Conservation (phyloP, 2,113 vertebrate genomes). For the Pelvicachromis taeniatus region DNA sequence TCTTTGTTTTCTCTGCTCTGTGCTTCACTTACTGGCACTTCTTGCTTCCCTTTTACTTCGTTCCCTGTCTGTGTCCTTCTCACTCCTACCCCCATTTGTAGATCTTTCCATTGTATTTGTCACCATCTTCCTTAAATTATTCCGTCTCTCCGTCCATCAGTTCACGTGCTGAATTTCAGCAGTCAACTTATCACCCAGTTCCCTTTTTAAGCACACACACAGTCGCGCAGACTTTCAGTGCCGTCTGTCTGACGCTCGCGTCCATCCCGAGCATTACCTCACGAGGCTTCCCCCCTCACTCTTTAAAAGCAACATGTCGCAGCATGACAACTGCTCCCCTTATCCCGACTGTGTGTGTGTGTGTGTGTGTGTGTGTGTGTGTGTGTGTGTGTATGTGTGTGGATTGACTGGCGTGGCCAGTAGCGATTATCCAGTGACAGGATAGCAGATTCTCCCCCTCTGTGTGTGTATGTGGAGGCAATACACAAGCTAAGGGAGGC, state of each 20-base stretch:
- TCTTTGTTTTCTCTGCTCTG: neutral
- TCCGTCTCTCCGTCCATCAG: neutral
- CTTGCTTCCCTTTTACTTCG: neutral
- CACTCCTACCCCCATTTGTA: neutral
- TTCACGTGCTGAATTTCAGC: neutral
- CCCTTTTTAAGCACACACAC: neutral
- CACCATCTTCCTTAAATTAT: neutral
- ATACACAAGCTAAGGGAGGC: conserved; percentile 21
- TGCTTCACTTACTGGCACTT: neutral
- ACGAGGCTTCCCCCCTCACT: conserved; percentile 21
- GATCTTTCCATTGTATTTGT: neutral
- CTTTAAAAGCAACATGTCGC: conserved; percentile 57
- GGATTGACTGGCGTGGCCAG: conserved; percentile 23
- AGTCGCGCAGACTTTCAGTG: neutral
- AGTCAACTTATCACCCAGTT: neutral
- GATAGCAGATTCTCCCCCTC: neutral
- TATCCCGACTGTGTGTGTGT: neutral
- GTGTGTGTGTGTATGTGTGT: neutral
- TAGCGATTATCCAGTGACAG: conserved; percentile 44
- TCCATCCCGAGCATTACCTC: conserved; percentile 29
- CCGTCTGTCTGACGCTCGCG: conserved; percentile 5
- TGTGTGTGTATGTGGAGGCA: neutral
- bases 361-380: neutral
- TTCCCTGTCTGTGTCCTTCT: neutral
- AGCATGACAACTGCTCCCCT: conserved; percentile 42